A percentile compares a stretch with the other conserved stretches of the same genome.
These are phyloP conservation scores for Chelonus insularis DNA, from an alignment of 1,140 invertebrate genomes.

Conservation along the genomic window DNA sequence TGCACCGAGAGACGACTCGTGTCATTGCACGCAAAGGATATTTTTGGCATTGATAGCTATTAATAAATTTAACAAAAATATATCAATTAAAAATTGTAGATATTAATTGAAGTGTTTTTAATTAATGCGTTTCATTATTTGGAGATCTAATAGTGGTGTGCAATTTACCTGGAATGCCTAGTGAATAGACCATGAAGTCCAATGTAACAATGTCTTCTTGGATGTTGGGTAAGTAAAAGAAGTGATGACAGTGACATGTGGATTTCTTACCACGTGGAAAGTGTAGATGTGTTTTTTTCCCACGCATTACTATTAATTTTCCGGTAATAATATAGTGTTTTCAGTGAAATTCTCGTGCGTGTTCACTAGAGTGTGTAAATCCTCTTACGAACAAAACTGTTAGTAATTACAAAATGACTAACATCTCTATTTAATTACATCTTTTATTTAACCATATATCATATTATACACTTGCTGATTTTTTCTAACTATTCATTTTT, in stretches of 20 bases:
- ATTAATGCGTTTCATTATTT: too few relatives aligned
- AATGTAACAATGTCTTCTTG: slow-evolving; percentile 25
- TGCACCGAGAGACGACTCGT: slow-evolving; percentile 1
- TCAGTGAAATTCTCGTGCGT: slow-evolving; percentile 12
- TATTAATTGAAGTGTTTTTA: slow-evolving; percentile 8
- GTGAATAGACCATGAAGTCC: slow-evolving; percentile 20
- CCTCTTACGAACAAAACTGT: neutral
- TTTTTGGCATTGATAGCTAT: neutral
- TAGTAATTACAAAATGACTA: neutral
- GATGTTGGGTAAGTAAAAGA: slow-evolving; percentile 27
- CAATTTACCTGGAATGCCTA: slow-evolving; percentile 29
- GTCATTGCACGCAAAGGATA: neutral
- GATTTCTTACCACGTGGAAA: slow-evolving; percentile 3
- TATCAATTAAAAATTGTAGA: too few relatives aligned
- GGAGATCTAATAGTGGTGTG: too few relatives aligned
- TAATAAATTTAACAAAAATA: too few relatives aligned
- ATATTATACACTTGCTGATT: too few relatives aligned
- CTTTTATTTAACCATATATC: too few relatives aligned
- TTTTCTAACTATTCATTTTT: too few relatives aligned
- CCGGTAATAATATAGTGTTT: neutral
- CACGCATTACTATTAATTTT: slow-evolving; percentile 3
- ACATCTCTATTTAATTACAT: neutral
- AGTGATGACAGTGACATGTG: neutral
- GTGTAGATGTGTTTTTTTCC: neutral
- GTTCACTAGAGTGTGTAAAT: slow-evolving; percentile 22